These are phyloP conservation scores for Hirtodrosophila trivittata DNA, from an alignment of 2,888 invertebrate genomes.

Conservation along the genomic window DNA sequence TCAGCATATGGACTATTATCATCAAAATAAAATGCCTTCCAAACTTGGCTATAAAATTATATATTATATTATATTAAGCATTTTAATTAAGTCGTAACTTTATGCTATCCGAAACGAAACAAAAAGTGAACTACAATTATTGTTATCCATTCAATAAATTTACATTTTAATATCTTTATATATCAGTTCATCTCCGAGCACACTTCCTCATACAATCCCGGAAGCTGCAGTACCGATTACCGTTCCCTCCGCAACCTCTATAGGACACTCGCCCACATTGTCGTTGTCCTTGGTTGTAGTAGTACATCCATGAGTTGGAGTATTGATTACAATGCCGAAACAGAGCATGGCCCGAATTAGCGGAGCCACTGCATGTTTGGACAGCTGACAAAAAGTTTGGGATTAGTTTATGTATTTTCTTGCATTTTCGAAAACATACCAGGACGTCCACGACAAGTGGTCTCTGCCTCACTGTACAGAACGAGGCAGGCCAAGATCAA, in stretches of 20 bases:
- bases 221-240: constrained; percentile 16
- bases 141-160: no score
- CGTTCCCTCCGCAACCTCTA: constrained; percentile 25
- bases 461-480: constrained; percentile 10
- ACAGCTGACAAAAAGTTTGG: not conserved
- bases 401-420: not conserved
- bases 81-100: no score
- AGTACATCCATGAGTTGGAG: not conserved
- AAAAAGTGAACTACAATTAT: no score
- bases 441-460: constrained; percentile 12
- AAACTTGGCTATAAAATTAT: no score
- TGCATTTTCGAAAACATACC: not conserved
- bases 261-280: not conserved
- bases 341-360: not conserved
- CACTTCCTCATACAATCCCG: no score
- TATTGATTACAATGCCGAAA: not conserved
- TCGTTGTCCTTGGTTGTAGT: no score
- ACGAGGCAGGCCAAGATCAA: constrained; percentile 24
- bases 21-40: no score
- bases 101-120: no score
- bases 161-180: no score
- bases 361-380: not conserved
- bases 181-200: no score
- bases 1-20: no score
- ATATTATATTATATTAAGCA: no score